phyloP scores from a whole-genome alignment of 2,888 invertebrate species.

The Yponomeuta malinellus region DNA sequence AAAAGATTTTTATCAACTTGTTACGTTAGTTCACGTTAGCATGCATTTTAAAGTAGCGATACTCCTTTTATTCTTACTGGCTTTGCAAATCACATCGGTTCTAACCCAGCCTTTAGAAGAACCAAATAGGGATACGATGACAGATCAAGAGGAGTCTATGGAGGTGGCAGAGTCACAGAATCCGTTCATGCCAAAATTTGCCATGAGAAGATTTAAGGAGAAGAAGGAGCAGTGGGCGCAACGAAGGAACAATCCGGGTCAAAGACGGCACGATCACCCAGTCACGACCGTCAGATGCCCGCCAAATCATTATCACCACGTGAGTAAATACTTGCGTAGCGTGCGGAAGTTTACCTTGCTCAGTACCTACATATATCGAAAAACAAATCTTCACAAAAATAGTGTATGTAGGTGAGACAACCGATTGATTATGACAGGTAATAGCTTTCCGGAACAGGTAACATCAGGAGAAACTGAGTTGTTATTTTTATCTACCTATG shows the following conservation, averaged over 20 bases:
- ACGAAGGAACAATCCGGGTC: conserved; percentile 38
- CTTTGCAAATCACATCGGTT: conserved; percentile 30
- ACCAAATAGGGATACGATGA: conserved; percentile 17
- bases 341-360: not conserved
- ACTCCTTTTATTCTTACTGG: conserved; percentile 28
- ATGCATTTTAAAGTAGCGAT: conserved; percentile 33
- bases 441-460: no score
- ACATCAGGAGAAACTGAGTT: no score
- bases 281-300: conserved; percentile 26
- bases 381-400: no score
- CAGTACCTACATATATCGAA: not conserved
- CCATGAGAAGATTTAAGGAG: conserved; percentile 57
- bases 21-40: not conserved
- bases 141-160: conserved; percentile 46
- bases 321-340: not conserved
- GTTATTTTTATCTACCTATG: no score
- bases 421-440: not conserved
- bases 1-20: not conserved
- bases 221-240: conserved; percentile 46
- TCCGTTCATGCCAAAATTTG: conserved; percentile 60
- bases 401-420: not conserved
- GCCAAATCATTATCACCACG: conserved; percentile 26
- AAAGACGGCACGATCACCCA: conserved; percentile 29
- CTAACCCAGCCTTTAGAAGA: conserved; percentile 39
- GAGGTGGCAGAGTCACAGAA: conserved; percentile 57